Evolutionary conservation across 1,140 invertebrate genomes (phyloP).

Genomic region (Nephila pilipes): DNA sequence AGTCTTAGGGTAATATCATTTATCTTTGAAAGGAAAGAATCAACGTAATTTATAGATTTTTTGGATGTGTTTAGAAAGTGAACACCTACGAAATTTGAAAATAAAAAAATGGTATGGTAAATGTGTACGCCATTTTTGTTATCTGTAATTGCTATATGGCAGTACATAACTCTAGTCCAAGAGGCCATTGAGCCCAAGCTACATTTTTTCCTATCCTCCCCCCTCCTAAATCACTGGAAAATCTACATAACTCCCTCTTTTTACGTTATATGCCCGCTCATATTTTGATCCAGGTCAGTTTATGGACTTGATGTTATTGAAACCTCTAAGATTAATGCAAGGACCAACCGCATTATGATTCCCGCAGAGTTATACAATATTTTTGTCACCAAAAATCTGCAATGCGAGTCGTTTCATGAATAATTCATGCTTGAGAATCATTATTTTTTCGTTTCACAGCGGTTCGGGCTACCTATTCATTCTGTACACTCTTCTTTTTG

Average conservation of each 20-base stretch:
- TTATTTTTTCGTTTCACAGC: constrained; percentile 55
- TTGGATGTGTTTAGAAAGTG: too few species aligned
- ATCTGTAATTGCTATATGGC: background rate
- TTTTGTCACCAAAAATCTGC: constrained; percentile 56
- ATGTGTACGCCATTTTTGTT: background rate
- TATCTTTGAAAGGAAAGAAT: too few species aligned
- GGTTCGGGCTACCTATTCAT: constrained; percentile 28
- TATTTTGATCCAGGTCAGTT: constrained; percentile 36
- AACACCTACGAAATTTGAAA: too few species aligned
- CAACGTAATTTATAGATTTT: too few species aligned
- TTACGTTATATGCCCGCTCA: background rate
- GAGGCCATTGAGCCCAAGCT: background rate
- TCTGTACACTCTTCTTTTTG: constrained; percentile 28
- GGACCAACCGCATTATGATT: constrained; percentile 45
- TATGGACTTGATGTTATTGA: constrained; percentile 18
- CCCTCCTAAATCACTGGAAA: background rate
- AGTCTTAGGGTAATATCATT: too few species aligned
- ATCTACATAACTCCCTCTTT: background rate
- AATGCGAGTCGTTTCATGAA: constrained; percentile 57
- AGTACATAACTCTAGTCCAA: background rate
- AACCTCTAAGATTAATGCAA: constrained; percentile 21
- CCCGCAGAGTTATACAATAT: constrained; percentile 5
- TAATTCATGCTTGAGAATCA: constrained; percentile 54
- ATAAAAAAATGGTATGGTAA: too few species aligned
- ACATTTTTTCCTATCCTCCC: background rate